phyloP scores from a whole-genome alignment of 2,113 vertebrate species.

The Syrrhaptes paradoxus region DNA sequence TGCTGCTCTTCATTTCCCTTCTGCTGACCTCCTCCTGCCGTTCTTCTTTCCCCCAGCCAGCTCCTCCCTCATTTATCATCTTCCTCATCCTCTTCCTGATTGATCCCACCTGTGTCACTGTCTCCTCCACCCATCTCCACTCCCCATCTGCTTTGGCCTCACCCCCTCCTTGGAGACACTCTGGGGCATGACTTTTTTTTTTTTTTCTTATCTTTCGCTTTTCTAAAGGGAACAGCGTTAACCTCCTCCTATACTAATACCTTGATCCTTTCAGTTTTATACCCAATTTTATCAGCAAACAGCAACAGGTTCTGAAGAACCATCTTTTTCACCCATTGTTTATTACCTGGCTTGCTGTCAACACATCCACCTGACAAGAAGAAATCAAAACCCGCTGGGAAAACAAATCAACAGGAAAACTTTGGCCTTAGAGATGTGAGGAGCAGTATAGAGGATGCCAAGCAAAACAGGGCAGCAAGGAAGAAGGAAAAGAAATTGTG shows the following conservation, averaged over 20 bases:
- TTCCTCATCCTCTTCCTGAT: neutral
- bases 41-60: too few species aligned
- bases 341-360: neutral
- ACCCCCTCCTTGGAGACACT: accelerated
- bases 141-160: neutral
- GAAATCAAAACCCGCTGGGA: accelerated
- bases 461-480: neutral
- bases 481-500: neutral
- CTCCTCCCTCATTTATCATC: neutral
- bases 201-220: too few species aligned
- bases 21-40: neutral
- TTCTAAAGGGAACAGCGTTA: accelerated
- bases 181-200: too few species aligned
- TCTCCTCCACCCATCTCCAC: neutral
- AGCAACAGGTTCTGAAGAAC: neutral
- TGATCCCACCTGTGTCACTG: neutral
- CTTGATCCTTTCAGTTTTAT: neutral
- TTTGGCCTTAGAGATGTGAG: neutral
- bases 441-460: neutral
- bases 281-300: neutral
- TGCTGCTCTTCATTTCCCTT: neutral
- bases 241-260: accelerated
- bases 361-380: accelerated
- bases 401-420: neutral
- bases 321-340: neutral